A percentile compares a stretch with the other conserved stretches of the same genome.
These are phyloP conservation scores for Nannoperca australis DNA, from an alignment of 2,797 vertebrate genomes.

Conservation along the genomic window DNA sequence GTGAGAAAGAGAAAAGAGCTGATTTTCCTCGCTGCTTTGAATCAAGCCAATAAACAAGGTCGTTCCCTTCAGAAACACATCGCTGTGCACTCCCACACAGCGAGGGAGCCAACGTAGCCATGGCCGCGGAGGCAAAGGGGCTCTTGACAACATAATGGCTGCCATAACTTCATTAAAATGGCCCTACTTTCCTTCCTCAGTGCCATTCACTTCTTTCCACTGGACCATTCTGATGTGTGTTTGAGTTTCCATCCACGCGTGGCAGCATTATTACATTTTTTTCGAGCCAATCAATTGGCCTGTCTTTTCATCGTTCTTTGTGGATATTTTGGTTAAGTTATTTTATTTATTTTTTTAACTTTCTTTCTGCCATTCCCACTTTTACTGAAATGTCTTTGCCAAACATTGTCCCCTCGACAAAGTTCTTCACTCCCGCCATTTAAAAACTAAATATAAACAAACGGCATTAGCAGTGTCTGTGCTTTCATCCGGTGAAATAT, in stretches of 20 bases:
- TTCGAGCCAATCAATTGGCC: conserved; percentile 18
- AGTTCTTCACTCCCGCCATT: background rate
- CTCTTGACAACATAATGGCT: conserved; percentile 70
- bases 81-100: conserved; percentile 56
- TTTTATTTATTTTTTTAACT: no score
- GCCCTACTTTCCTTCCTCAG: conserved; percentile 37
- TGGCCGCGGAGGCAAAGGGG: conserved; percentile 38
- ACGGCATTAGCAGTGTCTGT: background rate
- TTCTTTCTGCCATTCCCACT: background rate
- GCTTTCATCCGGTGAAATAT: conserved; percentile 1
- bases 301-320: conserved; percentile 6
- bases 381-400: background rate
- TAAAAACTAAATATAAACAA: background rate
- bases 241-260: conserved; percentile 34
- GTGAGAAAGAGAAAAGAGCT: conserved; percentile 39
- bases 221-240: conserved; percentile 3
- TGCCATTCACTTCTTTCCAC: conserved; percentile 39
- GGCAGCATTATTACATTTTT: conserved; percentile 21
- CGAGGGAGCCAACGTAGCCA: conserved; percentile 38
- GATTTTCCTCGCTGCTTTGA: conserved; percentile 61
- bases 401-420: background rate
- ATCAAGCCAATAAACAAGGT: conserved; percentile 73
- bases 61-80: conserved; percentile 62
- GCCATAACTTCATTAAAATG: conserved; percentile 75
- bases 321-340: conserved; percentile 1